Base-by-base conservation (phyloP, 2,888 invertebrate genomes). In the Melanostoma mellinum region DNA sequence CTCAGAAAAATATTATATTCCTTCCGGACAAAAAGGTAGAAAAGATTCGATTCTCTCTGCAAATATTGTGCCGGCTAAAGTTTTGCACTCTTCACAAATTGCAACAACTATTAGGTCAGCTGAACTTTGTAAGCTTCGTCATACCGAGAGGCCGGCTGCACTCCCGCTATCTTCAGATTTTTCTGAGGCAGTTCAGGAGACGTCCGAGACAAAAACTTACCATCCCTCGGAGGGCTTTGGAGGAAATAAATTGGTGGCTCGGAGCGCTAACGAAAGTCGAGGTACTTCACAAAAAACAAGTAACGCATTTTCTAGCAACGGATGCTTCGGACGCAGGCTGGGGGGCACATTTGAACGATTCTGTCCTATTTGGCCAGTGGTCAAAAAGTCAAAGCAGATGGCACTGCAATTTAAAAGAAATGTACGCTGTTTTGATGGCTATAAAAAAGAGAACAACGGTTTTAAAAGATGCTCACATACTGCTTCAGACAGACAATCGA, bases 401-500 rank as follows among this genome's bases (percentile, higher is more conserved):
- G 58, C 61, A 55, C 5, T 48, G 8, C 33, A 72, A 72, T 36
- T 3, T 63, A 46, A 72, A 63, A 10, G 72, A 73, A 6, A 61
- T 72, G 61, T 52, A 36, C 3, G 10, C 35, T 0, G 36, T 72
- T 32, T 33, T 20, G 2, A 50, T 33, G n/a, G 56, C 65, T 6
- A 58, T 56, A 65, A 30, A 9, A 4, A n/a, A 9, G 0, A 33
- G 6, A 9, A n/a, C 5, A 10, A 6, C 35, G 6, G 3, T 35
- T n/a, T 10, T 53, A 10, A 35, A 5, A 33, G n/a, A 10, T 8
- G 30, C 72, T 4, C 53, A 72, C 33, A 55, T 72, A 3, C 10
- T 73, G n/a, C 74, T 74, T 4, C 58, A 75, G 36, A 33, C 65
- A 20, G 75, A 55, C 55, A 76, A 76, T 20, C 32, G 76, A 46